Base-by-base conservation (phyloP, 2,888 invertebrate genomes). In the Zeuzera pyrina region DNA sequence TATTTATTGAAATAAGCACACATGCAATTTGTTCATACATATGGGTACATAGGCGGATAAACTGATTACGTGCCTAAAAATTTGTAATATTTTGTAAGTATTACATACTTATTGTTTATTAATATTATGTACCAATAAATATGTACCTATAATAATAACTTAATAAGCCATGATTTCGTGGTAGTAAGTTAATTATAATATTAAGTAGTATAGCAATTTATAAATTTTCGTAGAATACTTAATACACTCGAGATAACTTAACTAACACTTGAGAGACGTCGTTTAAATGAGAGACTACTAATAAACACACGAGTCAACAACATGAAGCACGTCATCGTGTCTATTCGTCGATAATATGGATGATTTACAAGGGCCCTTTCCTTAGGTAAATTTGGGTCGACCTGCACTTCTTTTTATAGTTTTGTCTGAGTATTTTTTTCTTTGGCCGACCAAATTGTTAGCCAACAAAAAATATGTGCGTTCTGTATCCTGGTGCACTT, bases 331-430 rank as follows among this genome's bases (percentile, higher is more conserved):
- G 68, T 64, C n/a, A n/a, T n/a, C 62, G 57, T 56, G 56, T 64
- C 65, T 70, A 78, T 79, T 78, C 76, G 74, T 70, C 66, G 66
- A 54, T 58, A 52, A 63, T 64, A 67, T 64, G 68, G 77, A 81
- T 81, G 83, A 81, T 81, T 81, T 83, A 81, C 79, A 81, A 79
- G 83, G 83, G 76, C 69, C 79, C 76, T 76, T n/a, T 77, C 64
- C 74, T 81, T 81, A 77, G 83, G 83, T 79, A 81, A 79, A 78
- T 77, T 71, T 56, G 64, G 63, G 46, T 61, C 76, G 74, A 69
- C 68, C 72, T 76, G 64, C 62, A 66, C 71, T 76, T 72, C 78
- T 83, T 81, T 79, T 81, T 81, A 73, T 78, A 71, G 68, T 72
- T 72, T 70, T 73, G 73, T 74, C 66, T 67, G 72, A 72, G 48